Base-by-base conservation (phyloP, 2,888 invertebrate genomes). In the Julus scandinavius region DNA sequence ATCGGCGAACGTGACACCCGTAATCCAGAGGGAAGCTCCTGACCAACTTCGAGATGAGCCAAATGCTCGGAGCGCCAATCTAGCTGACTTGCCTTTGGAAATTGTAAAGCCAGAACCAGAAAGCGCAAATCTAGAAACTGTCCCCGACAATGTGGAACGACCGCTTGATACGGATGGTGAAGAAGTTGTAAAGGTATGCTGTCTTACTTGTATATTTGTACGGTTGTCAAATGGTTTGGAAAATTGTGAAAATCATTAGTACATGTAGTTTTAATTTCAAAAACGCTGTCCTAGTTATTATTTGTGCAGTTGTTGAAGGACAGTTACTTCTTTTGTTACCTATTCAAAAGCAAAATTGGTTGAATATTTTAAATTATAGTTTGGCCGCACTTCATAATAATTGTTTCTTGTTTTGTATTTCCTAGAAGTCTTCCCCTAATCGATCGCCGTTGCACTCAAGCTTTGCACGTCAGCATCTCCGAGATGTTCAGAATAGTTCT, bases 81-180 rank as follows among this genome's bases (percentile, higher is more conserved):
- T 17, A n/a, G 7, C 87, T 13, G 58, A 40, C 38, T 20, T 72
- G 72, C 17, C 49, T 6, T 20, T 29, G 6, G 80, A 29, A 17
- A n/a, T 41, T n/a, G 0, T 41, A n/a, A 80, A 41, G 9, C 87
- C 13, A 0, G 85, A 80, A n/a, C 86, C 54, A 13, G 72, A 88
- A 41, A 72, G 88, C n/a, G 89, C 89, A 20, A 89, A 89, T 85
- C 40, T 89, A 40, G 89, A 89, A 54, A 89, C 63, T 49, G 88
- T 87, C 15, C 89, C 89, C 6, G 89, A 89, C 85, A 89, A 89
- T 86, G 86, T 84, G 45, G 89, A 89, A 58, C 86, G 83, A 41
- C 89, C 89, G 4, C 50, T 58, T 11, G 89, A 89, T 88, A 29
- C 50, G 1, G 89, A 89, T n/a, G 15, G 58, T 50, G 5, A 38